phyloP scores from a whole-genome alignment of 2,113 vertebrate species.

The Lophura nycthemera region DNA sequence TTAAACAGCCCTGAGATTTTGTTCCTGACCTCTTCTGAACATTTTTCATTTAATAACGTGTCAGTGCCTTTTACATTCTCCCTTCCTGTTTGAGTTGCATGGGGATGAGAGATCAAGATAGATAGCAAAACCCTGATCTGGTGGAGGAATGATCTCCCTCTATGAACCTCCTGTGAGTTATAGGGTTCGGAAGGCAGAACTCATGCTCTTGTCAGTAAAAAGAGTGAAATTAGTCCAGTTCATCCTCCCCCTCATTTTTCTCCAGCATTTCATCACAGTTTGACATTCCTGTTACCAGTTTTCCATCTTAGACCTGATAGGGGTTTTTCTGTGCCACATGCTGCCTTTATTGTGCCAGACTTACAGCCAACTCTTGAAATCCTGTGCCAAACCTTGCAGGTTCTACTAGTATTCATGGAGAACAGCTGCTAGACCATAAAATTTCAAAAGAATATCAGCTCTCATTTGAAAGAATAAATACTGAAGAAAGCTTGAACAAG shows the following conservation, averaged over 20 bases:
- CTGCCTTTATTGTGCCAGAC: not conserved
- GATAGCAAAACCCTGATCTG: not conserved
- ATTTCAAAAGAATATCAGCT: not conserved
- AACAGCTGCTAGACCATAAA: not conserved
- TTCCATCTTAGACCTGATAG: not conserved
- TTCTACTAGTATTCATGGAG: not conserved
- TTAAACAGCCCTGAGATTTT: conserved; percentile 61
- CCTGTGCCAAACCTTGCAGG: not conserved
- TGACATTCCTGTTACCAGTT: not conserved
- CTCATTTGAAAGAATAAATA: not conserved
- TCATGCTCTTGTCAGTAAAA: not conserved
- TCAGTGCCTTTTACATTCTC: conserved; percentile 51
- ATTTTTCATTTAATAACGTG: conserved; percentile 67
- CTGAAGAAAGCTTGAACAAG: not conserved
- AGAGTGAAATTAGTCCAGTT: not conserved
- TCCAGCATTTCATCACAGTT: not conserved
- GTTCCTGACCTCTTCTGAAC: conserved; percentile 61
- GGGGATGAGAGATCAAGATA: not conserved
- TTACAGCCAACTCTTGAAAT: not conserved
- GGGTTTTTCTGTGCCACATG: not conserved
- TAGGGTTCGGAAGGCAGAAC: not conserved
- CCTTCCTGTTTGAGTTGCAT: conserved; percentile 5
- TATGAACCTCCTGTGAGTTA: not conserved
- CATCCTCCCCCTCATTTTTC: not conserved
- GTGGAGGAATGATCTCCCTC: not conserved